phyloP scores from a whole-genome alignment of 2,797 vertebrate species.

The Poeciliopsis infans region DNA sequence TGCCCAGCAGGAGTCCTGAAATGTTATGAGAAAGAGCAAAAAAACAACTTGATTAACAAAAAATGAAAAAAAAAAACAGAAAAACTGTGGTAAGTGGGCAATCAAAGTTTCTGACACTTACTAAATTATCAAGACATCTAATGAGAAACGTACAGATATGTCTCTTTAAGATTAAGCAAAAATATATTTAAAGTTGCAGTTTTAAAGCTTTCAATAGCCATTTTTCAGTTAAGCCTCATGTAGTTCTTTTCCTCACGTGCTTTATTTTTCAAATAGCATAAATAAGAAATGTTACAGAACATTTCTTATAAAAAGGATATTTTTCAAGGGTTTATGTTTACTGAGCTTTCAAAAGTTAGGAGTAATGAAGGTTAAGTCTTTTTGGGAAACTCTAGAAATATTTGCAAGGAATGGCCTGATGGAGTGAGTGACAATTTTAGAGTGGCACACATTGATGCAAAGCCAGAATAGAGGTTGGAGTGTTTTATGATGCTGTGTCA shows the following conservation, averaged over 20 bases:
- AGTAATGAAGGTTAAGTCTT: background rate
- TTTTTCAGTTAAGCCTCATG: slow-evolving; percentile 1
- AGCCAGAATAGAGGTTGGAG: background rate
- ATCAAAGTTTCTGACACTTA: slow-evolving; percentile 30
- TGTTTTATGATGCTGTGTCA: background rate
- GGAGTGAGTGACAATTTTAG: background rate
- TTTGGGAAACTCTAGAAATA: background rate
- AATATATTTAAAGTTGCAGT: slow-evolving; percentile 34
- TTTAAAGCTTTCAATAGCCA: slow-evolving; percentile 15
- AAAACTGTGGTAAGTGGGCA: slow-evolving; percentile 10
- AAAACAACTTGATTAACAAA: background rate
- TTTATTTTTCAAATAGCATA: background rate
- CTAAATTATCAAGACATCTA: slow-evolving; percentile 28
- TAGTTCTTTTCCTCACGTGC: background rate
- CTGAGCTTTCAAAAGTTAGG: background rate
- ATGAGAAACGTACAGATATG: slow-evolving; percentile 21
- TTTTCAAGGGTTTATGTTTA: background rate
- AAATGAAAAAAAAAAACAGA: background rate
- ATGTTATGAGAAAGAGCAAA: slow-evolving; percentile 16
- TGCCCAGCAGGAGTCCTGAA: slow-evolving; percentile 35
- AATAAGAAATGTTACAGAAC: background rate
- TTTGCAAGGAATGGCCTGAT: background rate
- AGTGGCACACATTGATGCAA: background rate
- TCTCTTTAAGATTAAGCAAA: slow-evolving; percentile 18
- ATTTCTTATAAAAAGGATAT: background rate